These are phyloP conservation scores for Remorina albescens DNA, from an alignment of 2,797 vertebrate genomes.

Conservation along the genomic window DNA sequence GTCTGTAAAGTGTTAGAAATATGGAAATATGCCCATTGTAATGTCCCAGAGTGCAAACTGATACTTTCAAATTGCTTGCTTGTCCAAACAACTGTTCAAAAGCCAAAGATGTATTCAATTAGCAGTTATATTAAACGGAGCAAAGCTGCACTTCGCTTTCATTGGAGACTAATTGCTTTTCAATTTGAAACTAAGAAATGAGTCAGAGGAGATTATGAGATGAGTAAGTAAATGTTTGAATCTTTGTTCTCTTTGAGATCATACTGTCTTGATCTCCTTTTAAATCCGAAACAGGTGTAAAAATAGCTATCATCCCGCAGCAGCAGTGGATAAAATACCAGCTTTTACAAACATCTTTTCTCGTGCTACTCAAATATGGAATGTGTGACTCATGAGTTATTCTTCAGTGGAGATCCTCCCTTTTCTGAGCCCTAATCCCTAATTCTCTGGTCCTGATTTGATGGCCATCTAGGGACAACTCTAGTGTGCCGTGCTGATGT, in stretches of 20 bases:
- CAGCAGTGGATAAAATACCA: conserved; percentile 2
- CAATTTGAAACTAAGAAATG: neutral
- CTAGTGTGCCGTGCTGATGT: conserved; percentile 66
- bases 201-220: neutral
- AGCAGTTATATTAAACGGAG: neutral
- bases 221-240: neutral
- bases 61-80: neutral
- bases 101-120: neutral
- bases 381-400: conserved; percentile 74
- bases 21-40: neutral
- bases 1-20: conserved; percentile 4
- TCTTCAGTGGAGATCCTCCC: conserved; percentile 53
- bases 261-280: conserved; percentile 4
- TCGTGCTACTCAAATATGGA: conserved; percentile 50
- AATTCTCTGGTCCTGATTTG: conserved; percentile 69
- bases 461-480: conserved; percentile 79
- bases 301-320: conserved; percentile 9
- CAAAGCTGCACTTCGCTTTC: neutral
- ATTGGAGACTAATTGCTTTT: neutral
- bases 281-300: conserved; percentile 4
- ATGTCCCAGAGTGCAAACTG: neutral
- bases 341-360: conserved; percentile 40
- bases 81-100: neutral
- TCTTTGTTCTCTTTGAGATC: neutral
- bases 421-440: conserved; percentile 69